phyloP scores from a whole-genome alignment of 1,140 invertebrate genomes.

The Panulirus ornatus region DNA sequence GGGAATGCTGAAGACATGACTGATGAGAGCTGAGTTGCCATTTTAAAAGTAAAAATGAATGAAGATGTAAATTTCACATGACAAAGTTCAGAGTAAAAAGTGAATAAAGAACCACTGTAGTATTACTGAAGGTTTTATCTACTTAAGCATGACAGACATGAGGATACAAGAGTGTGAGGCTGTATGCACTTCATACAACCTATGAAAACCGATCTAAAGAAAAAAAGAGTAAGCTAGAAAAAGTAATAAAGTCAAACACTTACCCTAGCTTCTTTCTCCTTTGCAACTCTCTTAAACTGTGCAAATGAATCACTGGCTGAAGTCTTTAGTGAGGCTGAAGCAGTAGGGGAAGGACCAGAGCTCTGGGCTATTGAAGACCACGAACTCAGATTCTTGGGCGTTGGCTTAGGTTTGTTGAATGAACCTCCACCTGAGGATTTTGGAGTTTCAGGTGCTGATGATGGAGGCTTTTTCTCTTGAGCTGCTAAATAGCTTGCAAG shows the following conservation, averaged over 20 bases:
- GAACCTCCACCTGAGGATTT: constrained; percentile 52
- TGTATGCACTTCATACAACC: no score
- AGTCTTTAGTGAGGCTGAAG: constrained; percentile 83
- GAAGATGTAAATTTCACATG: no score
- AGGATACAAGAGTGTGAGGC: no score
- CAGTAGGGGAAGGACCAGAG: constrained; percentile 69
- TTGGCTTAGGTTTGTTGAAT: constrained; percentile 76
- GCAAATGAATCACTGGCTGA: constrained; percentile 83
- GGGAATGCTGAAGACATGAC: no score
- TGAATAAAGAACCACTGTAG: no score
- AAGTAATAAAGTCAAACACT: constrained; percentile 70
- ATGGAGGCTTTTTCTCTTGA: constrained; percentile 54
- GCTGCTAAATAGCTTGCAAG: constrained; percentile 52
- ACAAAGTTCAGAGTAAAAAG: no score
- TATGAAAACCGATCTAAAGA: no score
- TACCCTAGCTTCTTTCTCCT: constrained; percentile 93
- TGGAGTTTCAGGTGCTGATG: constrained; percentile 66
- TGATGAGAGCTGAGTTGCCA: no score
- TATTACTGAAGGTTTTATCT: no score
- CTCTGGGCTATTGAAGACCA: constrained; percentile 93
- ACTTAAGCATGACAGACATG: no score
- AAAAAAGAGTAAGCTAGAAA: no score
- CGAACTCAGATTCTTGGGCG: constrained; percentile 89
- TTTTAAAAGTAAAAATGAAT: no score
- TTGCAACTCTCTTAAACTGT: constrained; percentile 95